phyloP scores from a whole-genome alignment of 2,797 vertebrate species.

The Falco biarmicus region DNA sequence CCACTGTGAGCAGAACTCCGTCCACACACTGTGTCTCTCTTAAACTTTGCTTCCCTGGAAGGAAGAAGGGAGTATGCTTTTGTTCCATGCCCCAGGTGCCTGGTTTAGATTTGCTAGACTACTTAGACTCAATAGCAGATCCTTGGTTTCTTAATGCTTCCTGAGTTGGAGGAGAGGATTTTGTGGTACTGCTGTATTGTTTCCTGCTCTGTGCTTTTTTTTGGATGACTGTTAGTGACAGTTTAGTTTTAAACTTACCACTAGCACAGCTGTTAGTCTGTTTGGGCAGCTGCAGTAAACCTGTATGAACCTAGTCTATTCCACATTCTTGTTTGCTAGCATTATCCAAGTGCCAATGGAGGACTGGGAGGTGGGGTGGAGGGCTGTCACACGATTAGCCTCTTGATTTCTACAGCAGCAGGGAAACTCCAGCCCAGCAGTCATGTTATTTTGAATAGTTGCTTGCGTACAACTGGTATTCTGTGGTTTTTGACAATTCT shows the following conservation, averaged over 20 bases:
- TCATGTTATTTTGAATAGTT: background rate
- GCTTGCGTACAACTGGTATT: background rate
- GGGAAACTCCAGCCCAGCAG: background rate
- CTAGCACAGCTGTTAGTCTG: background rate
- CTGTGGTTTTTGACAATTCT: background rate
- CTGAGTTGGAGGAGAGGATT: background rate
- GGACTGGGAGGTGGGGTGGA: background rate
- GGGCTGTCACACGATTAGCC: background rate
- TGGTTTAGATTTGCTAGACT: background rate
- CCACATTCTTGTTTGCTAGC: background rate
- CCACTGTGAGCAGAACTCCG: background rate
- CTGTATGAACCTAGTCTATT: background rate
- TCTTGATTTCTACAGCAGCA: background rate
- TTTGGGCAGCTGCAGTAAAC: background rate
- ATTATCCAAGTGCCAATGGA: background rate
- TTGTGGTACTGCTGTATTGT: background rate
- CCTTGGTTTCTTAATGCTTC: background rate
- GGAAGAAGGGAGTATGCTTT: background rate
- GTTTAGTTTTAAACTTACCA: background rate
- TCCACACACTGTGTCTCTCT: fast-evolving
- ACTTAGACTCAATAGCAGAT: background rate
- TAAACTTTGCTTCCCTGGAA: background rate
- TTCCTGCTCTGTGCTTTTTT: background rate
- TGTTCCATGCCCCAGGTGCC: background rate
- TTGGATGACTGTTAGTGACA: background rate